These are phyloP conservation scores for Dasysyrphus albostriatus DNA, from an alignment of 2,888 invertebrate genomes.

Conservation along the genomic window DNA sequence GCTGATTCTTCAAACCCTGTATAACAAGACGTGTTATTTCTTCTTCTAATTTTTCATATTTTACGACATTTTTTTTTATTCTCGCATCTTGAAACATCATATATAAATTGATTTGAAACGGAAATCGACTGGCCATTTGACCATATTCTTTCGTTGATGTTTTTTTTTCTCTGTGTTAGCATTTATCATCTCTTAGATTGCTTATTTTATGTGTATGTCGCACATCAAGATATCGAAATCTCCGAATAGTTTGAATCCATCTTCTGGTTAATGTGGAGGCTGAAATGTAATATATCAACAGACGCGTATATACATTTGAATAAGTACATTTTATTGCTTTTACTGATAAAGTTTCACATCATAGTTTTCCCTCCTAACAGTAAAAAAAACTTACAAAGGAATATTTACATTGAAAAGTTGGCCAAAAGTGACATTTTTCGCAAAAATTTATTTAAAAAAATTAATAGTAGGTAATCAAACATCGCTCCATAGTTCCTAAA, in stretches of 20 bases:
- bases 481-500: too few species aligned
- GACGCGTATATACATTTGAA: constrained; percentile 63
- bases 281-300: constrained; percentile 53
- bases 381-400: not conserved
- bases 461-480: too few species aligned
- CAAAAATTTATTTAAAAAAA: not conserved
- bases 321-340: constrained; percentile 73
- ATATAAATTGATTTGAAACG: constrained; percentile 72
- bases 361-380: not conserved
- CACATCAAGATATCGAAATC: constrained; percentile 64
- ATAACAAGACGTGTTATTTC: not conserved
- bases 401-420: not conserved
- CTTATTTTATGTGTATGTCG: constrained; percentile 36
- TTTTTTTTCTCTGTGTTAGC: constrained; percentile 9
- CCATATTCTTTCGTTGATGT: constrained; percentile 56
- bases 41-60: constrained; percentile 74
- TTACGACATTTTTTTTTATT: constrained; percentile 58
- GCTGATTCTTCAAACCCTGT: constrained; percentile 62
- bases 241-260: constrained; percentile 45
- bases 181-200: constrained; percentile 45
- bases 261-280: constrained; percentile 25
- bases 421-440: not conserved
- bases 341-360: constrained; percentile 60
- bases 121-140: constrained; percentile 73
- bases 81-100: constrained; percentile 51